These are phyloP conservation scores for Penaeus chinensis DNA, from an alignment of 1,140 invertebrate genomes.

Conservation along the genomic window DNA sequence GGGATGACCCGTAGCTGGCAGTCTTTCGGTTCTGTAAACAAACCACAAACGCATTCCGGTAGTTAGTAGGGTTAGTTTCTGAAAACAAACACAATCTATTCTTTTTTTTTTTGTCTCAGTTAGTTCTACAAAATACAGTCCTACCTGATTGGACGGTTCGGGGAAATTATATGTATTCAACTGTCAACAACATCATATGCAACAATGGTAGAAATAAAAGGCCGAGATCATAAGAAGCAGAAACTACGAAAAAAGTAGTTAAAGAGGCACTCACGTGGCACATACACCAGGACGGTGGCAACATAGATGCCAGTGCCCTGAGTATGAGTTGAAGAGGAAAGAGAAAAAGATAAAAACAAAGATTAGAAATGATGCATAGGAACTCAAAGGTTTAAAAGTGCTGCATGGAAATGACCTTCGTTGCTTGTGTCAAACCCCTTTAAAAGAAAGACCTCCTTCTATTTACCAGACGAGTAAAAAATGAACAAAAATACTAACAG, in stretches of 20 bases:
- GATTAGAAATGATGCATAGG: conserved; percentile 24
- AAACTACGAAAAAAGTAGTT: conserved; percentile 33
- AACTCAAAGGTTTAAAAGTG: not conserved
- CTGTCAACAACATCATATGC: not conserved
- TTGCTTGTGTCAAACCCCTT: not conserved
- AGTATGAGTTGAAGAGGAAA: conserved; percentile 54
- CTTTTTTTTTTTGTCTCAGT: not conserved
- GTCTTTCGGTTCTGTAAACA: conserved; percentile 61
- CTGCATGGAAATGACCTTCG: conserved; percentile 48
- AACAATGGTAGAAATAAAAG: conserved; percentile 9
- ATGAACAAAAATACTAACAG: too few relatives aligned
- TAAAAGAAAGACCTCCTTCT: too few relatives aligned
- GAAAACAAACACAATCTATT: not conserved
- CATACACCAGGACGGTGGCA: conserved; percentile 66
- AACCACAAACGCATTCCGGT: conserved; percentile 39
- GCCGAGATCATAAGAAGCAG: not conserved
- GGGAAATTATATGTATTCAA: not conserved
- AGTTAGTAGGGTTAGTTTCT: conserved; percentile 47
- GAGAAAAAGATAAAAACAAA: conserved; percentile 40
- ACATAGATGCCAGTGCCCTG: conserved; percentile 65
- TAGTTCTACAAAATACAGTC: conserved; percentile 5
- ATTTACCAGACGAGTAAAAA: too few relatives aligned
- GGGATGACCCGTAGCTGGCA: conserved; percentile 43
- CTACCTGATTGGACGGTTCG: not conserved
- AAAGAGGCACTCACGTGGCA: conserved; percentile 65